phyloP scores from a whole-genome alignment of 2,797 vertebrate genomes.

The Melopsittacus undulatus region DNA sequence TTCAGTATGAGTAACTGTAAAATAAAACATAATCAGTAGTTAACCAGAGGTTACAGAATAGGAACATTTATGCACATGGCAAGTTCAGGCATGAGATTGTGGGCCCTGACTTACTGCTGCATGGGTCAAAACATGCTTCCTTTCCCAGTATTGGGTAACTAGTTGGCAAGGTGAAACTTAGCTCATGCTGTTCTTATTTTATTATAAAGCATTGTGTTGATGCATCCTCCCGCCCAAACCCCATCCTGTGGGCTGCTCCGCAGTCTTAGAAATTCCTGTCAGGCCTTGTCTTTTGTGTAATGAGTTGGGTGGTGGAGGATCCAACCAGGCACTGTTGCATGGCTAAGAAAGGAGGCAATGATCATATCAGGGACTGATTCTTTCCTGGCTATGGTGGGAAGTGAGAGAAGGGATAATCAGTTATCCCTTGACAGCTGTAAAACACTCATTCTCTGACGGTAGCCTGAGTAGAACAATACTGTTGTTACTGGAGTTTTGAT shows the following conservation, averaged over 20 bases:
- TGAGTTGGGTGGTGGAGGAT: background rate
- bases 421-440: background rate
- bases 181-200: background rate
- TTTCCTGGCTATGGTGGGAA: background rate
- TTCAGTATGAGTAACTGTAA: background rate
- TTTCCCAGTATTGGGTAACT: background rate
- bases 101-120: background rate
- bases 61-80: rapidly evolving
- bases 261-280: background rate
- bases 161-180: background rate
- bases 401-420: background rate
- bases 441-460: background rate
- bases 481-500: background rate
- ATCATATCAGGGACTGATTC: background rate
- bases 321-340: background rate
- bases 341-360: background rate
- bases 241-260: background rate
- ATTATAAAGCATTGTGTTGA: background rate
- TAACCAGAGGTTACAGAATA: background rate
- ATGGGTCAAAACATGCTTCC: background rate
- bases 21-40: background rate
- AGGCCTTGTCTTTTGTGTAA: background rate
- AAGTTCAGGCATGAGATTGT: background rate
- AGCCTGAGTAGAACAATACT: background rate
- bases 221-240: background rate